A percentile compares a stretch with the other conserved stretches of the same genome.
Conservation (phyloP, 2,113 vertebrate species). For the Salvelinus namaycush region DNA sequence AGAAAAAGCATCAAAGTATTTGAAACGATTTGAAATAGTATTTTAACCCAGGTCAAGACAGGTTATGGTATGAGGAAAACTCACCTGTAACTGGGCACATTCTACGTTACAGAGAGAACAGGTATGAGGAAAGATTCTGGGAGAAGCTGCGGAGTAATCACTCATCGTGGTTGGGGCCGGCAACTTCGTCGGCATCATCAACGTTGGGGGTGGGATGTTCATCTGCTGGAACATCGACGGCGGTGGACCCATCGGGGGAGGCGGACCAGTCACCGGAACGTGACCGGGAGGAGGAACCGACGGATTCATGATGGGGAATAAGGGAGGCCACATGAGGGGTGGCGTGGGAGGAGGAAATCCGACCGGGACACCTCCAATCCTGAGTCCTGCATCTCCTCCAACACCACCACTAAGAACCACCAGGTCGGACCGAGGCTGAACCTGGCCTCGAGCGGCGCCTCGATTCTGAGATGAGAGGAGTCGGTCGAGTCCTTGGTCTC, state of each 20-base stretch:
- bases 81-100: conserved; percentile 93
- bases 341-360: conserved; percentile 45
- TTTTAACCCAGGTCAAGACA: too few species aligned
- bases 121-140: conserved; percentile 91
- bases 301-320: conserved; percentile 41
- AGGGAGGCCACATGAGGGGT: conserved; percentile 71
- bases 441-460: conserved; percentile 29
- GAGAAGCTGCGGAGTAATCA: conserved; percentile 89
- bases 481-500: conserved; percentile 27
- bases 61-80: conserved; percentile 58
- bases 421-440: conserved; percentile 37
- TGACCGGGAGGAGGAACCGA: neutral
- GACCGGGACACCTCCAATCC: too few species aligned
- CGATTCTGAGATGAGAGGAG: conserved; percentile 4
- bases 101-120: conserved; percentile 96
- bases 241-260: conserved; percentile 17
- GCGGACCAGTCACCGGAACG: conserved; percentile 15
- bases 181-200: conserved; percentile 60
- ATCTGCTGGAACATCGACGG: neutral
- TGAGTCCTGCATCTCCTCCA: too few species aligned
- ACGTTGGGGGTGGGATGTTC: neutral
- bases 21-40: too few species aligned
- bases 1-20: too few species aligned
- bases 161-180: conserved; percentile 89
- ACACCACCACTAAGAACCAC: conserved; percentile 17